Base-by-base conservation (phyloP, 1,140 invertebrate species). In the Dysdera silvatica region DNA sequence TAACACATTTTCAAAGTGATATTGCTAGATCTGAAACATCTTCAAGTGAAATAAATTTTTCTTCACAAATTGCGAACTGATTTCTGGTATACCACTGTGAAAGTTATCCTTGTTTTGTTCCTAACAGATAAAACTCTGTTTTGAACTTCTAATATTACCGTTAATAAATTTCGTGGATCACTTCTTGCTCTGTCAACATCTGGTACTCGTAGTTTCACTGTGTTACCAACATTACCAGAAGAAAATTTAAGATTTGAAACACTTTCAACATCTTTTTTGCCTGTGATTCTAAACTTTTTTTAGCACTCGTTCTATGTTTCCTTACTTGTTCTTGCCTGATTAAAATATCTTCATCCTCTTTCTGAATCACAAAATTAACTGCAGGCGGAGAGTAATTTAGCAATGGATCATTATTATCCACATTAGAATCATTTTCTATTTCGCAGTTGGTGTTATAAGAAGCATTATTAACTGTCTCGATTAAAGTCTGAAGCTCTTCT, bases 171-270 rank as follows among this genome's bases (percentile, higher is more conserved):
- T 59, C 56, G 33, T 33, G 45, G 40, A 35, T 57, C 40, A 57
- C 28, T 57, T 41, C 40, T 57, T 31, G 55, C 7, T 59, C 41
- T 59, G 45, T 59, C 56, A 45, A 59, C 43, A 32, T 59, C 41
- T 59, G 43, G 29, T 33, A 35, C 23, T 59, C 31, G 31, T 33
- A 59, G n/a, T 47, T 48, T 59, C 31, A 48, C 16, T 49, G 28
- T 48, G 31, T 48, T 32, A 47, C 43, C 45, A 45, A 35, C 56
- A n/a, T 59, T 56, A 40, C 35, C 2, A 49, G 7, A 37, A 37
- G 8, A 37, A 37, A 37, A 24, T 37, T 35, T 54, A 54, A 54
- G 20, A 37, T 54, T 37, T 54, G 51, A 37, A 54, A 54, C n/a
- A n/a, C 33, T 54, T 53, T 53, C 51, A 53, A 53, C 47, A 49